Base-by-base conservation (phyloP, 2,113 vertebrate species). In the Onychostruthus taczanowskii region DNA sequence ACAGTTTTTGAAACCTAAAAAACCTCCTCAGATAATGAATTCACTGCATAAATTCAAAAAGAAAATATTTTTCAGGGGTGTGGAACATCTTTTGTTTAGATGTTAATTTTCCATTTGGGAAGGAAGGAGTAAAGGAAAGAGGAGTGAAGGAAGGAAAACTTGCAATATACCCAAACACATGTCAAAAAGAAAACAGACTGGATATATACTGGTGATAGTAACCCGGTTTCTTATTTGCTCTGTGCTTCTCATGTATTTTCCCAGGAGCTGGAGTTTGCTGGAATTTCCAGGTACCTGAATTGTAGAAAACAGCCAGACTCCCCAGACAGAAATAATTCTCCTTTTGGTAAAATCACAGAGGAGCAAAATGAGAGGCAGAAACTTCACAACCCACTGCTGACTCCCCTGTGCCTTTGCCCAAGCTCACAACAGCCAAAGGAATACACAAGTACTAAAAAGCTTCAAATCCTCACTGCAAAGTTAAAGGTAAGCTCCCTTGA, bases 11-110 rank as follows among this genome's bases (percentile, higher is more conserved):
- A 91, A 97, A 93, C 64, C 59, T 81, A 98, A 96, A 96, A 37
- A 59, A 64, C 78, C 67, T 91, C 85, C 67, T 78, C 39, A 78
- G 66, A 77, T 91, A 96, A 98, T 95, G 76, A 95, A 97, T 96
- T 96, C 94, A 91, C 90, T 94, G 44, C 6, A 82, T 33, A 84
- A 97, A 96, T 47, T 84, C 67, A 93, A 87, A 83, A 87, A 90
- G 77, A 92, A 96, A 90, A 81, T 50, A 90, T 87, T 95, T 87
- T 93, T 79, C 72, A 86, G 90, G 69, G 68, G 10, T n/a, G 58
- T 83, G 78, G 82, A 96, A 91, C 93, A 96, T 78, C 37, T 95
- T 93, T 92, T 82, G 85, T 79, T 95, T 43, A 59, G 67, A 41
- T 43, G 47, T 22, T n/a, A 22, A n/a, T 77, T 70, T 84, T 66